phyloP scores from a whole-genome alignment of 1,140 invertebrate species.

The Chrysomallon squamiferum region DNA sequence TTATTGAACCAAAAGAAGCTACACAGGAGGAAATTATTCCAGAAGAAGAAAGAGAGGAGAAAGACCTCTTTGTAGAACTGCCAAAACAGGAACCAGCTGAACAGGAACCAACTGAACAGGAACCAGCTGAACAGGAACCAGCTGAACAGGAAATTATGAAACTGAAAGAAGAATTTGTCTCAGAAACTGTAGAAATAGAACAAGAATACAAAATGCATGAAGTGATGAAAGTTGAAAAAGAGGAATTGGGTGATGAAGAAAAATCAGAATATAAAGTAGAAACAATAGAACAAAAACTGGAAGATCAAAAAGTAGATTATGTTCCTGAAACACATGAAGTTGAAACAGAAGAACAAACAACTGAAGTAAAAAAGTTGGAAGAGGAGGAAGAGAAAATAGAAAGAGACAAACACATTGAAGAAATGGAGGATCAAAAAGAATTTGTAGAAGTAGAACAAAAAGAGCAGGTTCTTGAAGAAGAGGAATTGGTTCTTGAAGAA shows the following conservation, averaged over 20 bases:
- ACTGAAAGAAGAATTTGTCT: neutral
- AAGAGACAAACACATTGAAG: neutral
- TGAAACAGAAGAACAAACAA: too few relatives aligned
- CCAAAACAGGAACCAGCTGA: slow-evolving; percentile 1
- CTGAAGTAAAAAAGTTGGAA: neutral
- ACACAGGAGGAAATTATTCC: slow-evolving; percentile 1
- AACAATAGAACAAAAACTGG: neutral
- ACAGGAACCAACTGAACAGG: slow-evolving; percentile 9
- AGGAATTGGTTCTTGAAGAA: too few relatives aligned
- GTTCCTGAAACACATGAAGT: too few relatives aligned
- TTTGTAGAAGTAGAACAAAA: neutral
- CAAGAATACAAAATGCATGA: neutral
- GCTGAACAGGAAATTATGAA: slow-evolving; percentile 1
- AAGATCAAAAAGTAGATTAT: too few relatives aligned
- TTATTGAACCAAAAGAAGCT: neutral
- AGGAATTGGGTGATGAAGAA: neutral
- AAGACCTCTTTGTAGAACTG: neutral
- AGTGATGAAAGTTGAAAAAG: neutral
- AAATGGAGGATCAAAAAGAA: neutral
- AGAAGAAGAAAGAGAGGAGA: neutral
- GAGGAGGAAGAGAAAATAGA: neutral
- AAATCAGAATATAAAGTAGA: neutral
- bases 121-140: slow-evolving; percentile 8
- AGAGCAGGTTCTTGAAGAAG: neutral
- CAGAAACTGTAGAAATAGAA: neutral